These are phyloP conservation scores for Pandion haliaetus DNA, from an alignment of 2,113 vertebrate genomes.

Conservation along the genomic window DNA sequence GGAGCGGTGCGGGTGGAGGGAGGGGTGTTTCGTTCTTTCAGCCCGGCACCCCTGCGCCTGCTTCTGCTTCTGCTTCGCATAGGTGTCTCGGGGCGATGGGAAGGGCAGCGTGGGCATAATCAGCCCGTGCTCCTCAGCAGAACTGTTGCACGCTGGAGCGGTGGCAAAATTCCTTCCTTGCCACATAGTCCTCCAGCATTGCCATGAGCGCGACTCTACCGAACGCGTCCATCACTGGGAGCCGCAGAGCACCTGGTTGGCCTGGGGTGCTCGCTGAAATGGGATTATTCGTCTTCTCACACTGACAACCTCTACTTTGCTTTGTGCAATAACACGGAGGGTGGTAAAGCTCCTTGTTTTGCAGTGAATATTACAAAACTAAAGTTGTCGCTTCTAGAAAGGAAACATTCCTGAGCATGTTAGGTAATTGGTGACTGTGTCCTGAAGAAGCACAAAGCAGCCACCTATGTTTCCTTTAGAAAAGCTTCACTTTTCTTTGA, in stretches of 20 bases:
- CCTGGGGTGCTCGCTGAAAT: not conserved
- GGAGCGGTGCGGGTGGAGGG: not conserved
- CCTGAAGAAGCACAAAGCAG: not conserved
- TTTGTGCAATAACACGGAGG: not conserved
- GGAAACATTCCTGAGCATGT: not conserved
- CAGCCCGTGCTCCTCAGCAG: not conserved
- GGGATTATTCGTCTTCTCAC: not conserved
- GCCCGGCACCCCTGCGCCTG: not conserved
- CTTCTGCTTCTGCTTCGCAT: not conserved
- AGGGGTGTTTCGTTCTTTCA: not conserved
- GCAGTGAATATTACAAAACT: not conserved
- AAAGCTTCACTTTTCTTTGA: not conserved
- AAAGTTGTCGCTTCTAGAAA: not conserved
- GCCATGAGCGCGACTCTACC: not conserved
- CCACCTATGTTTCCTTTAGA: not conserved
- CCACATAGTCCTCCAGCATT: not conserved
- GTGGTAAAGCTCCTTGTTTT: not conserved
- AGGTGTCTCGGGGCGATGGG: not conserved
- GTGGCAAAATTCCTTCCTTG: not conserved
- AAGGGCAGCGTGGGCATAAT: not conserved
- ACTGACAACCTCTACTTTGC: not conserved
- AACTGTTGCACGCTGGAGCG: not conserved
- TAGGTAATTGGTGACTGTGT: not conserved
- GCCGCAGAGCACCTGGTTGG: constrained; percentile 13
- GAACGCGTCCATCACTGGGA: not conserved